Conservation (phyloP, 2,888 invertebrate species). For the Orthosia cruda region DNA sequence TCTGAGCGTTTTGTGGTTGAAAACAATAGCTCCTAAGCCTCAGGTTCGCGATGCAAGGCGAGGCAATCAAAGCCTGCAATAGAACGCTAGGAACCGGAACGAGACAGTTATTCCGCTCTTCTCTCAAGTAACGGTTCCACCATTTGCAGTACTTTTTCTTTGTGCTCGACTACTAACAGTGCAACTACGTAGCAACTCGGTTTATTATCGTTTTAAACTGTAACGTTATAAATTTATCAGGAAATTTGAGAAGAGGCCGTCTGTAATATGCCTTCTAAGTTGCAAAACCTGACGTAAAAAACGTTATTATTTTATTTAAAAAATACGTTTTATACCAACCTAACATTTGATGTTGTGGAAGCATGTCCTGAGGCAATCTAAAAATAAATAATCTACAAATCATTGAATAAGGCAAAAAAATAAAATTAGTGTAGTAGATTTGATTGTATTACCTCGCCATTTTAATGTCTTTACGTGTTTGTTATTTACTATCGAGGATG, state of each 20-base stretch:
- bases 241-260: too few species aligned
- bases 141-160: constrained; percentile 88
- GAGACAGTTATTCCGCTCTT: constrained; percentile 86
- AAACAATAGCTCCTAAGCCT: constrained; percentile 66
- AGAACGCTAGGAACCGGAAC: constrained; percentile 84
- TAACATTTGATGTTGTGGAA: not conserved
- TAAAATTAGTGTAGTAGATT: not conserved
- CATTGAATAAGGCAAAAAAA: not conserved
- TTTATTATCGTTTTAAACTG: constrained; percentile 29
- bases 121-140: constrained; percentile 82
- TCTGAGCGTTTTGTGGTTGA: constrained; percentile 47
- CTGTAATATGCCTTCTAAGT: not conserved
- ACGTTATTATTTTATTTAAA: too few species aligned
- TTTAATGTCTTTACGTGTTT: not conserved
- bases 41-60: constrained; percentile 60
- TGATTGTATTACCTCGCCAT: not conserved
- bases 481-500: not conserved
- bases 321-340: too few species aligned
- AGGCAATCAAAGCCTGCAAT: constrained; percentile 73
- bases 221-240: not conserved
- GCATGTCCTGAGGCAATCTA: not conserved
- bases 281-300: too few species aligned
- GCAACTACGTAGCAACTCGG: constrained; percentile 65
- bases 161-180: constrained; percentile 77
- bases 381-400: not conserved